These are phyloP conservation scores for Menidia beryllina DNA, from an alignment of 2,113 vertebrate genomes.

Conservation along the genomic window DNA sequence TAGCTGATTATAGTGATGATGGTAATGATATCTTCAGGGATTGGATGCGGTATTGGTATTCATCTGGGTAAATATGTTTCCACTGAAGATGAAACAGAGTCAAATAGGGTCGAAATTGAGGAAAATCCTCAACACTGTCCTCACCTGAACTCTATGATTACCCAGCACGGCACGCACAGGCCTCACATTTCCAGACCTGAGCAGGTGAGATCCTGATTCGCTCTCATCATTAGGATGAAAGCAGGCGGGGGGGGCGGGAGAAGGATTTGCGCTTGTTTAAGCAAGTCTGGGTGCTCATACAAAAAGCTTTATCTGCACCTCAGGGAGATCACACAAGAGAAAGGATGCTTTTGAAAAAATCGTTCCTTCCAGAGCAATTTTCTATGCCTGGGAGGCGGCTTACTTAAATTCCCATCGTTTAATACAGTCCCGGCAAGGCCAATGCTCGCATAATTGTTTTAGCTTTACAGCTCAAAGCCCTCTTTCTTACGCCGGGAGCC, in stretches of 20 bases:
- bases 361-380: conserved; percentile 62
- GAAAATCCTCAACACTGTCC: conserved; percentile 59
- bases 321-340: conserved; percentile 66
- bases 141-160: conserved; percentile 61
- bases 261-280: conserved; percentile 75
- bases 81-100: conserved; percentile 55
- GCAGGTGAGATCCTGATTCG: conserved; percentile 69
- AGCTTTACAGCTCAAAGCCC: conserved; percentile 65
- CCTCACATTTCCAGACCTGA: conserved; percentile 34
- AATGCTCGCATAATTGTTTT: conserved; percentile 72
- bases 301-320: conserved; percentile 68
- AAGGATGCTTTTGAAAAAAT: conserved; percentile 65
- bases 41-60: conserved; percentile 45
- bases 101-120: conserved; percentile 52
- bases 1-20: conserved; percentile 64
- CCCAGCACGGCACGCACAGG: conserved; percentile 12
- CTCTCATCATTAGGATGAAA: conserved; percentile 68
- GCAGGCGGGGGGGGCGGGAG: conserved; percentile 22
- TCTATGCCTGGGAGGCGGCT: conserved; percentile 72
- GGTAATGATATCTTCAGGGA: conserved; percentile 53
- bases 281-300: conserved; percentile 68
- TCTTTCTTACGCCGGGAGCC: conserved; percentile 59
- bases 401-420: conserved; percentile 62
- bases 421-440: conserved; percentile 50
- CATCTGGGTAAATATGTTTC: conserved; percentile 59